Conservation (phyloP, 1,140 invertebrate genomes). For the Lerema accius region DNA sequence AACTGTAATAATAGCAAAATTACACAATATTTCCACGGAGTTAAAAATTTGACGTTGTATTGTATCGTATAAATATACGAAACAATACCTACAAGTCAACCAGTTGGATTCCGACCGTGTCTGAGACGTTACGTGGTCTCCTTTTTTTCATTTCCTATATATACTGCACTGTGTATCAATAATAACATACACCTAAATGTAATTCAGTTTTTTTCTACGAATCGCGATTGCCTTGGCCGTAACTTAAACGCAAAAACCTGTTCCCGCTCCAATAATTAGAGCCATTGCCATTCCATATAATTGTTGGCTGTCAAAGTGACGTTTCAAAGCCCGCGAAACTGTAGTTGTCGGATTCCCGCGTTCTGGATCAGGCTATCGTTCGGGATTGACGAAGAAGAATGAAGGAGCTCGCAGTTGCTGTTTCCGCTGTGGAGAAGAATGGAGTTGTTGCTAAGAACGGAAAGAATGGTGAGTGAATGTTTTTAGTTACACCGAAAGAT, state of each 20-base stretch:
- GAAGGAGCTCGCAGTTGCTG: slow-evolving; percentile 66
- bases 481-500: slow-evolving; percentile 15
- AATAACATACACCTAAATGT: slow-evolving; percentile 22
- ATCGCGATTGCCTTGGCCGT: slow-evolving; percentile 65
- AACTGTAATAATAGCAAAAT: slow-evolving; percentile 11
- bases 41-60: slow-evolving; percentile 5
- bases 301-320: slow-evolving; percentile 67
- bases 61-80: slow-evolving; percentile 40
- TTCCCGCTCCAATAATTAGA: slow-evolving; percentile 55
- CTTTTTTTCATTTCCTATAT: slow-evolving; percentile 36
- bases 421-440: slow-evolving; percentile 54
- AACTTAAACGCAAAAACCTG: slow-evolving; percentile 48
- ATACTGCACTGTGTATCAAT: slow-evolving; percentile 15
- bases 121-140: slow-evolving; percentile 20
- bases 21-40: slow-evolving; percentile 24
- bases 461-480: slow-evolving; percentile 58
- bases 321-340: slow-evolving; percentile 65
- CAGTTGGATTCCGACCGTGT: slow-evolving; percentile 34
- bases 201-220: slow-evolving; percentile 42
- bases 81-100: slow-evolving; percentile 13
- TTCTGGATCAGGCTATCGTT: slow-evolving; percentile 14
- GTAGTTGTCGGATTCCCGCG: slow-evolving; percentile 24
- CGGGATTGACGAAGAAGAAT: slow-evolving; percentile 39
- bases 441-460: slow-evolving; percentile 61
- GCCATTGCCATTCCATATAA: slow-evolving; percentile 51